phyloP scores from a whole-genome alignment of 2,888 invertebrate genomes.

The Synergus umbraculus region DNA sequence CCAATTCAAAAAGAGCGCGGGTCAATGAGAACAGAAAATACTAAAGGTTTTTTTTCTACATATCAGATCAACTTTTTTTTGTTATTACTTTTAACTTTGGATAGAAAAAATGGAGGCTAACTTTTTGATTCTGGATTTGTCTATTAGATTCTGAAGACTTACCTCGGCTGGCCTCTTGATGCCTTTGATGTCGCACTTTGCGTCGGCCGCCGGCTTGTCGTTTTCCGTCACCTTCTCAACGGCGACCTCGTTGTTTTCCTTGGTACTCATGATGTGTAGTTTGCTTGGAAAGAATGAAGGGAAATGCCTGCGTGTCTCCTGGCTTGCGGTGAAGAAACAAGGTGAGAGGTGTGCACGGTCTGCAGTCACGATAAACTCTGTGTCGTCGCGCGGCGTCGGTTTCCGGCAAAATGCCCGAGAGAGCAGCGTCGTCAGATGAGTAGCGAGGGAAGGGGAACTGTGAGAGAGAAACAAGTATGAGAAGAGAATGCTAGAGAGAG shows the following conservation, averaged over 20 bases:
- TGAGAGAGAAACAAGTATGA: constrained; percentile 43
- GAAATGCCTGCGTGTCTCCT: constrained; percentile 24
- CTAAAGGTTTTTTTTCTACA: not conserved
- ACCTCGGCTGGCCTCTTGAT: constrained; percentile 93
- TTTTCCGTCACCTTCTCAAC: constrained; percentile 89
- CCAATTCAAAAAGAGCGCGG: not conserved
- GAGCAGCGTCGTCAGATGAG: constrained; percentile 74
- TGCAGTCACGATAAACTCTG: constrained; percentile 39
- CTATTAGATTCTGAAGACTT: constrained; percentile 77
- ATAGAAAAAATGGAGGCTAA: constrained; percentile 9
- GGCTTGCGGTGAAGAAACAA: not conserved
- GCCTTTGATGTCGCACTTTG: constrained; percentile 90
- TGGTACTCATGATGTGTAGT: constrained; percentile 85
- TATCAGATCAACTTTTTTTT: not conserved
- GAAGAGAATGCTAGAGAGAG: constrained; percentile 50
- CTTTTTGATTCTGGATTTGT: not conserved
- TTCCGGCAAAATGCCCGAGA: constrained; percentile 76
- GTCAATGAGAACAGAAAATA: not conserved
- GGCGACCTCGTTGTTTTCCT: constrained; percentile 92
- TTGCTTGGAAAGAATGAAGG: constrained; percentile 40
- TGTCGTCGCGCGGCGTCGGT: constrained; percentile 75
- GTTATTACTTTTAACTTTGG: not conserved
- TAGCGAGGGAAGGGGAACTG: constrained; percentile 52
- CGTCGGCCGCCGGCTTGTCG: constrained; percentile 85
- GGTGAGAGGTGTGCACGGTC: constrained; percentile 6